A percentile compares a stretch with the other conserved stretches of the same genome.
Evolutionary conservation across 2,797 vertebrate species (phyloP).

Genomic region (Uromys caudimaculatus): DNA sequence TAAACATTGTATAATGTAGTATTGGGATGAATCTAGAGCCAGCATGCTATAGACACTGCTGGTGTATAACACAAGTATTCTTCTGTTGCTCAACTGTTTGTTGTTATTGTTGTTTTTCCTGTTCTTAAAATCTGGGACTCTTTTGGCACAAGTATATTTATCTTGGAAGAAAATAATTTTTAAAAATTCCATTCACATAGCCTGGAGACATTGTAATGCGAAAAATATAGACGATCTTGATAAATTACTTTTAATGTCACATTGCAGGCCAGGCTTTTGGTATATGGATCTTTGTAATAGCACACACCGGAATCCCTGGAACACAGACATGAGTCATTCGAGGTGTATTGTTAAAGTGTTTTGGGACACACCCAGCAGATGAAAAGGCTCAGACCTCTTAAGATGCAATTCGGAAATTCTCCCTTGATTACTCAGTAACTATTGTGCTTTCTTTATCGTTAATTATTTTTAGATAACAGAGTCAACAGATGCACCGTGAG

Average conservation of each 20-base stretch:
- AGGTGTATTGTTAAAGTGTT: conserved; percentile 63
- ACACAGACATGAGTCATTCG: conserved; percentile 48
- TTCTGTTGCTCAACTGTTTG: background rate
- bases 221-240: conserved; percentile 24
- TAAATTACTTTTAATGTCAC: conserved; percentile 50
- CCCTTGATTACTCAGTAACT: conserved; percentile 54
- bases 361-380: conserved; percentile 70
- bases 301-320: conserved; percentile 12
- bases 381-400: conserved; percentile 69
- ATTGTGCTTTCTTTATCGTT: conserved; percentile 56
- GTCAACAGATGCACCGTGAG: background rate
- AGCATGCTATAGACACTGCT: background rate
- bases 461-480: conserved; percentile 57
- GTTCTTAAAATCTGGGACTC: conserved; percentile 35
- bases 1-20: background rate
- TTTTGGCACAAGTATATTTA: conserved; percentile 46
- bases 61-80: background rate
- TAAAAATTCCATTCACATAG: background rate
- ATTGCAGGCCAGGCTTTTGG: background rate
- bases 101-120: background rate
- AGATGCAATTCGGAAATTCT: conserved; percentile 70
- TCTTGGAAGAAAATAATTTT: conserved; percentile 44
- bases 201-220: conserved; percentile 18
- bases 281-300: conserved; percentile 21
- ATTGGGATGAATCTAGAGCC: background rate